phyloP scores from a whole-genome alignment of 2,113 vertebrate genomes.

The Syngnathus scovelli region DNA sequence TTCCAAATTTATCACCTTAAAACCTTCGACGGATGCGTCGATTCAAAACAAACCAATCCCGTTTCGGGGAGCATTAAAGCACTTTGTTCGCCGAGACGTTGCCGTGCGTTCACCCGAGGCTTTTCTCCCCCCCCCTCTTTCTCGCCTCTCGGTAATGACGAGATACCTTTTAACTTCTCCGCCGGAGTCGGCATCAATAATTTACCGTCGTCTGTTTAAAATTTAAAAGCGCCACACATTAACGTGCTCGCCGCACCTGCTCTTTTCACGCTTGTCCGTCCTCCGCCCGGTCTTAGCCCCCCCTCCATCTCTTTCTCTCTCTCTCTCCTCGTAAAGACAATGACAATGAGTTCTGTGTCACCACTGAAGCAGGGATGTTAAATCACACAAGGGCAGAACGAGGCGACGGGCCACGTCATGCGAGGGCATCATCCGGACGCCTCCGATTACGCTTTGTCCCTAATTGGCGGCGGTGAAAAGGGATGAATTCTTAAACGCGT shows the following conservation, averaged over 20 bases:
- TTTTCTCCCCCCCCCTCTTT: conserved; percentile 30
- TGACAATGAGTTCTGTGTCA: conserved; percentile 55
- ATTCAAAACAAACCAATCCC: not conserved
- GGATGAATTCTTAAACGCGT: conserved; percentile 66
- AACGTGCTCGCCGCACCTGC: conserved; percentile 70
- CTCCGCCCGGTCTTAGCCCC: conserved; percentile 29
- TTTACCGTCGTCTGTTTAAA: conserved; percentile 74
- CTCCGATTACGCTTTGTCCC: conserved; percentile 61
- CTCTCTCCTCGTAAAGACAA: conserved; percentile 49
- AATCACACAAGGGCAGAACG: conserved; percentile 64
- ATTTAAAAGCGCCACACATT: conserved; percentile 77
- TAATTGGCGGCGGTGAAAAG: conserved; percentile 65
- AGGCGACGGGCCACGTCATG: conserved; percentile 58
- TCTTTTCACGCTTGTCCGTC: conserved; percentile 69
- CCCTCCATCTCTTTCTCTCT: not conserved
- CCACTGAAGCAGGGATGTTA: conserved; percentile 59
- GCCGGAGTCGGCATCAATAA: conserved; percentile 73
- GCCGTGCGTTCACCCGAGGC: conserved; percentile 37
- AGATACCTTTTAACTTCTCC: conserved; percentile 78
- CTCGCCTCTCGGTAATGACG: conserved; percentile 64
- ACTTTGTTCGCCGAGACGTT: not conserved
- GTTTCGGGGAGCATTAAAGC: conserved; percentile 1
- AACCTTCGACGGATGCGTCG: not conserved
- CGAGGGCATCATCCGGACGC: conserved; percentile 60
- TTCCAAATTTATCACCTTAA: not conserved